These are phyloP conservation scores for Andrena chrysosceles DNA, from an alignment of 2,888 invertebrate genomes.

Conservation along the genomic window DNA sequence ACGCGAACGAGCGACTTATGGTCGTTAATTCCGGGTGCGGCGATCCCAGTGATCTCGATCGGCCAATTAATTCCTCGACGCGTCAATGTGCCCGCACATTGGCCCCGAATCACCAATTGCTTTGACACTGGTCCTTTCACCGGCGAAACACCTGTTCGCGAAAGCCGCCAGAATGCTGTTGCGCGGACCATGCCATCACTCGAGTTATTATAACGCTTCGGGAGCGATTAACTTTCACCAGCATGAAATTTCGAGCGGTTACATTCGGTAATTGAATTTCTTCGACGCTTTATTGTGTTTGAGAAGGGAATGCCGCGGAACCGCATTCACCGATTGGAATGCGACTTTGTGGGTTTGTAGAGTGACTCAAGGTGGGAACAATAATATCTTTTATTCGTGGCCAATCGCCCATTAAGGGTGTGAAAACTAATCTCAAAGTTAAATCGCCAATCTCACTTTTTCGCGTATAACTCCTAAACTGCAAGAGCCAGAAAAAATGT, in stretches of 20 bases:
- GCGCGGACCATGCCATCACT: neutral
- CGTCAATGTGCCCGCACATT: neutral
- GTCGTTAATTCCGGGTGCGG: constrained; percentile 24
- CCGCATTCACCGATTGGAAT: too few relatives aligned
- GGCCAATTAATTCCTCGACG: constrained; percentile 41
- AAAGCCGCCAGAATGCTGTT: constrained; percentile 23
- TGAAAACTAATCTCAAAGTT: too few relatives aligned
- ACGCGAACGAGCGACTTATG: constrained; percentile 3
- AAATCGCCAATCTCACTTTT: too few relatives aligned
- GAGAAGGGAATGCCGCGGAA: too few relatives aligned
- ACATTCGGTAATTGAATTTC: neutral
- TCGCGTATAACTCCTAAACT: too few relatives aligned
- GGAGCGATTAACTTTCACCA: constrained; percentile 17
- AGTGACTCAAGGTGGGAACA: too few relatives aligned
- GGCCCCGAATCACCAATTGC: neutral
- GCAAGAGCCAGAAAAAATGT: too few relatives aligned
- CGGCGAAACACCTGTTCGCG: constrained; percentile 39
- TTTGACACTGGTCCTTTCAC: constrained; percentile 24
- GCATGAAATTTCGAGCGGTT: neutral
- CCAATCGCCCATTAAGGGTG: too few relatives aligned
- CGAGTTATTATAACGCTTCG: constrained; percentile 13
- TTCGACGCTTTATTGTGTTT: neutral
- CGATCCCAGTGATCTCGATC: constrained; percentile 28
- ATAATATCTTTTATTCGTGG: too few relatives aligned
- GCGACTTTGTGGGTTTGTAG: too few relatives aligned